Evolutionary conservation across 2,797 vertebrate species (phyloP), one percentile per base, ranked within the genome.

Genomic region (Lycodopsis pacificus): DNA sequence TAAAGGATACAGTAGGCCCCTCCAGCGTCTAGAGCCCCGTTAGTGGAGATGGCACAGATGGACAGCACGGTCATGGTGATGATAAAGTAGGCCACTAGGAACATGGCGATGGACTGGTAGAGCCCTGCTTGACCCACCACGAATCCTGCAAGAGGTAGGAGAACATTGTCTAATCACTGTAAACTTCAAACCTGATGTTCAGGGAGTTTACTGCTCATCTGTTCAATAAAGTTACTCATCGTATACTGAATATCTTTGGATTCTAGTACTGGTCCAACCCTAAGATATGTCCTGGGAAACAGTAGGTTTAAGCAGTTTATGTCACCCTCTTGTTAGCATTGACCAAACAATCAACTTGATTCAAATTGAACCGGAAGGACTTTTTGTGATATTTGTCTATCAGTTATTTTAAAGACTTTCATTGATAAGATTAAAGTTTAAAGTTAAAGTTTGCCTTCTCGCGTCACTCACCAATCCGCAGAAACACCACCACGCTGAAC

Each of bases 21-120:
- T 22, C 97, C 97, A 0, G 96, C 97, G 1, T 97, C 96, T 81
- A 98, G 85, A 0, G 97, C 97, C 30, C 97, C 97, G 0, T 97
- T 98, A 82, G 97, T 97, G 40, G 97, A 97, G 20, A 98, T 96
- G 72, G 97, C 97, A 38, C 97, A 98, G 54, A 98, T 93, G 0
- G 97, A 98, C n/a, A 98, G 92, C 42, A 98, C 97, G 0, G 97
- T 98, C 96, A 97, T 96, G n/a, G 96, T 96, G 15, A 98, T 97
- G 93, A 98, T 97, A 68, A 97, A 93, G 77, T 97, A 98, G 0
- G 97, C 96, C 83, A 97, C 95, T 1, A 96, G 65, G 0, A 97
- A 96, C 96, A 98, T 97, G 74, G 73, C 90, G 12, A 97, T 86
- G 1, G 95, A 86, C 79, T 97, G 94, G 82, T 96, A 97, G 42